A percentile compares a stretch with the other conserved stretches of the same genome.
These are phyloP conservation scores for Caranx melampygus DNA, from an alignment of 2,113 vertebrate species.

Conservation along the genomic window DNA sequence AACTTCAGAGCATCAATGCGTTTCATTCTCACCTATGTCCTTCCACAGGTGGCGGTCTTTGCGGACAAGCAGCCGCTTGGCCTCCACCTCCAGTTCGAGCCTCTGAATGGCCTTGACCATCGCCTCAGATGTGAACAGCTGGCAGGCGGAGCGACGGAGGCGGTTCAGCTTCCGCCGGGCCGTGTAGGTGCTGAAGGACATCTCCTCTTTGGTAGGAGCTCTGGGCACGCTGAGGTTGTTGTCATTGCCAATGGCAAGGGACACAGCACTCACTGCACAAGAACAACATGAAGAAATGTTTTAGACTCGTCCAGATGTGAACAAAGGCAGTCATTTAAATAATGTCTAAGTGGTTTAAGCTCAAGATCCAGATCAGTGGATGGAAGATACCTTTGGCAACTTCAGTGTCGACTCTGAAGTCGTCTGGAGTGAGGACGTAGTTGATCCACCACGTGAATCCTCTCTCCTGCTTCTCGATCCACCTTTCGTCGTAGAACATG, in stretches of 20 bases:
- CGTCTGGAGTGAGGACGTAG: constrained; percentile 95
- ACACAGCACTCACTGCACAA: constrained; percentile 87
- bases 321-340: not conserved
- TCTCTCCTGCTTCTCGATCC: constrained; percentile 95
- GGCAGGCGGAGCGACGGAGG: constrained; percentile 89
- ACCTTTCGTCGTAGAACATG: constrained; percentile 97
- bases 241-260: constrained; percentile 85
- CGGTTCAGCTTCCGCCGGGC: constrained; percentile 88
- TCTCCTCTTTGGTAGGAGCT: constrained; percentile 95
- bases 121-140: constrained; percentile 87
- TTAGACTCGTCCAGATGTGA: not conserved
- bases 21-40: constrained; percentile 87
- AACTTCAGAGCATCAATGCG: fast-evolving
- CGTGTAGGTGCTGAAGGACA: constrained; percentile 91
- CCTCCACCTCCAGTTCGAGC: constrained; percentile 92
- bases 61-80: constrained; percentile 87
- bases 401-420: constrained; percentile 90
- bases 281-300: not conserved
- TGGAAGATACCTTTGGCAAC: constrained; percentile 85
- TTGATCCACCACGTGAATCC: constrained; percentile 98
- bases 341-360: not conserved
- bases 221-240: constrained; percentile 85
- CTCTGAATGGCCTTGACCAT: constrained; percentile 92
- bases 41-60: constrained; percentile 96
- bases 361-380: not conserved